Evolutionary conservation across 2,888 invertebrate species (phyloP), one percentile per base, ranked within the genome.

Genomic region (Subacronicta megacephala): DNA sequence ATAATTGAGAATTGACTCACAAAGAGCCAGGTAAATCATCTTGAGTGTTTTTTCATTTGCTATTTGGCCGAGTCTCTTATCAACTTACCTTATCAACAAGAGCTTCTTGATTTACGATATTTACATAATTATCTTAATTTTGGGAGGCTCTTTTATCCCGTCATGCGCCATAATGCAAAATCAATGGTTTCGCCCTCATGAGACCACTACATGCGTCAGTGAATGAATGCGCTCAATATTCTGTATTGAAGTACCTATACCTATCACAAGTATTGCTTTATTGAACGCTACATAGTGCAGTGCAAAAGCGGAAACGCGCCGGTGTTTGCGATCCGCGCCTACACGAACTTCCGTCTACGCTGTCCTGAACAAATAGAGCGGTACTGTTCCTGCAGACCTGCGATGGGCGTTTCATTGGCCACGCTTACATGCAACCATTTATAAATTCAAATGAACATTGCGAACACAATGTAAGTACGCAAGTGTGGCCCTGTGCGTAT

Each of bases 351-450:
- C 91, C 91, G 89, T 80, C 83, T 79, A 75, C 72, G 83, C 83
- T 82, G 83, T 84, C 83, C 88, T 80, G 84, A 86, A 87, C 90
- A 90, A 91, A 90, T 90, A 89, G 86, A 89, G 82, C 88, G 84
- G 79, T 80, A 74, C 79, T 75, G 71, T 62, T 63, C 72, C 75
- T 77, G 76, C 81, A 78, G 67, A 74, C 78, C 81, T 78, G 64
- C 82, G 80, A 83, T 88, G 79, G 83, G 68, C 75, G 81, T 81
- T 85, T 79, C 83, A 84, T 80, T 81, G 76, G 72, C 74, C 72
- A 78, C 75, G 80, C 78, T 82, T 79, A 78, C 85, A 87, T 85
- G 85, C 85, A 80, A 83, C 76, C 84, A 81, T 87, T 88, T 87
- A 87, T 85, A 84, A 79, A 89, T 87, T 84, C 82, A 87, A 86